Conservation (phyloP, 2,888 invertebrate genomes). For the Limnephilus marmoratus region DNA sequence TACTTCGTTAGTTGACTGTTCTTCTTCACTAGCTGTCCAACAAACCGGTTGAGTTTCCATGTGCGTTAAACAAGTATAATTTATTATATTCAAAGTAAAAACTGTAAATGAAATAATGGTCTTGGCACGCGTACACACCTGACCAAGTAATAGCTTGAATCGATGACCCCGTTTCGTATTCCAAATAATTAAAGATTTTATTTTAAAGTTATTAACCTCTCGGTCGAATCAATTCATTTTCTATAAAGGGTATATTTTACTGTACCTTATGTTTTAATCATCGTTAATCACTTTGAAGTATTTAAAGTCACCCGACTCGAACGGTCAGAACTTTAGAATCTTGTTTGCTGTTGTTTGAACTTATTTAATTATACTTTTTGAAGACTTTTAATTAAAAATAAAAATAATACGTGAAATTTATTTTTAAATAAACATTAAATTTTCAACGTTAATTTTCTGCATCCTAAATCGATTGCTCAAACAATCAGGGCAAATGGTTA, state of each 20-base stretch:
- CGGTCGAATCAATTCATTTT: not conserved
- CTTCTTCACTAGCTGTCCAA: not conserved
- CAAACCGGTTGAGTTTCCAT: not conserved
- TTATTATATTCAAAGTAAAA: not conserved
- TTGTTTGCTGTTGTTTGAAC: not conserved
- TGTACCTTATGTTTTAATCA: not conserved
- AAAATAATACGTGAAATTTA: no score
- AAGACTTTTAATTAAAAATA: not conserved
- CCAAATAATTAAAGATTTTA: no score
- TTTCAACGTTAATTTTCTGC: no score
- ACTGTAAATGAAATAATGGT: no score
- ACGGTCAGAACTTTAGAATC: not conserved
- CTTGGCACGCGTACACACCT: no score
- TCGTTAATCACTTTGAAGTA: not conserved
- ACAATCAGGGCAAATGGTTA: no score
- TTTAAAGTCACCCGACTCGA: not conserved
- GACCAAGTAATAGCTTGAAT: no score
- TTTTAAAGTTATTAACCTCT: no score
- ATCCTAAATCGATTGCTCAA: no score
- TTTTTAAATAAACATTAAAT: no score
- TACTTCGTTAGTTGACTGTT: not conserved
- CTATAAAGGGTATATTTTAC: no score
- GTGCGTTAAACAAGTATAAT: not conserved
- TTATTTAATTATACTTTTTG: not conserved
- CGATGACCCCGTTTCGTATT: no score